Base-by-base conservation (phyloP, 2,113 vertebrate genomes). In the Muntiacus reevesi region DNA sequence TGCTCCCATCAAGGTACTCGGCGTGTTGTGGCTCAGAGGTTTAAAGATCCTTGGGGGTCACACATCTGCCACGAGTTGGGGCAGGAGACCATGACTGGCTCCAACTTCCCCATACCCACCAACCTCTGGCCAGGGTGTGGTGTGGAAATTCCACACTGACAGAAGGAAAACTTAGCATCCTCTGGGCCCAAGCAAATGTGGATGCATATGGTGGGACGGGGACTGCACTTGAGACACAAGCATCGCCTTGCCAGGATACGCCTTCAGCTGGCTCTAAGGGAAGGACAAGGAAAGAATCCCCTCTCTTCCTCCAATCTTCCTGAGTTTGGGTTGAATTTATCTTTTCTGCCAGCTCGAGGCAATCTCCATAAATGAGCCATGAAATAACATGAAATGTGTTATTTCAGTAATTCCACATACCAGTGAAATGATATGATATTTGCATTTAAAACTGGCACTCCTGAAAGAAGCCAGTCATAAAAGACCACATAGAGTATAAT, bases 361-460 rank as follows among this genome's bases (percentile, higher is more conserved):
- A 88, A 40, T 50, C 64, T 91, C 82, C 23, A 87, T 36, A 64
- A 64, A 95, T 19, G 27, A 96, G 71, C 4, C 28, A 74, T 62
- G 79, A 83, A 89, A 83, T 52, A 89, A 83, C n/a, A 95, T n/a
- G 30, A 86, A 67, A 60, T 57, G 30, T 82, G 59, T 52, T 90
- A 87, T 88, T 90, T 96, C n/a, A 83, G 11, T 50, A 67, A 92
- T 94, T 89, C 45, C 28, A 36, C 16, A 43, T 36, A 17, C 62
- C 62, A 82, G 16, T 59, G 95, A 96, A 92, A 57, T 91, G 43
- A 33, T 86, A 28, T 27, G 23, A 85, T 91, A 76, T 95, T 67
- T 96, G 19, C 71, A 86, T 71, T 96, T 91, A 88, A 90, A 95
- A 60, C 23, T 88, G 86, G 45, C 16, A 88, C 84, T 90, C 33